Base-by-base conservation (phyloP, 2,113 vertebrate species). In the Psettodes erumei region DNA sequence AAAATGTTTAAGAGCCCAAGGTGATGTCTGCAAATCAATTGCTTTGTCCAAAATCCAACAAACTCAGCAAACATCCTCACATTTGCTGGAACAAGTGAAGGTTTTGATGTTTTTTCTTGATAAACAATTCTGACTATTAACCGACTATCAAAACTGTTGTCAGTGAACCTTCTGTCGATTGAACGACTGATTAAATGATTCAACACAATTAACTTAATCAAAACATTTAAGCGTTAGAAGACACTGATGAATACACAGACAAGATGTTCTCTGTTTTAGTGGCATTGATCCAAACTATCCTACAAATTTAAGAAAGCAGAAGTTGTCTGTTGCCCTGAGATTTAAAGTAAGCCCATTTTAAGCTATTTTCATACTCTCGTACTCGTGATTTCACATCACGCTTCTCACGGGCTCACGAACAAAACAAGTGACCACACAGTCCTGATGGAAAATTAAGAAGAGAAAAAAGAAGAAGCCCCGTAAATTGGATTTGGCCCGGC, bases 401-500 rank as follows among this genome's bases (percentile, higher is more conserved):
- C 68, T 77, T 88, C 75, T 81, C 68, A 74, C 51, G 6, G 54
- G 16, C 77, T 64, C 63, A 68, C 83, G 65, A 69, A 81, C 27
- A 67, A 71, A 47, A 84, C 77, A 82, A 79, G 68, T 86, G 87
- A 88, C 85, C 85, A 63, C 79, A 88, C 82, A 79, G 81, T 83
- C 61, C 50, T 85, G 71, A 68, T 71, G 67, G 69, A n/a, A 35
- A 38, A 43, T 21, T 18, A 35, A 5, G 6, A 28, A 42, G 4
- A 27, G 25, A 35, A 70, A 62, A 56, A 54, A 71, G 58, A 78
- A 54, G 70, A 50, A 42, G 61, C 28, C 83, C 82, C 38, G 51
- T 89, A 96, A 97, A 98, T 96, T 96, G 96, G 96, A 97, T 97
- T 97, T 96, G 86, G 84, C 89, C 89, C 59, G 48, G 87, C 83